Evolutionary conservation across 2,113 vertebrate genomes (phyloP), one percentile per base, ranked within the genome.

Genomic region (Dissostichus mawsoni): DNA sequence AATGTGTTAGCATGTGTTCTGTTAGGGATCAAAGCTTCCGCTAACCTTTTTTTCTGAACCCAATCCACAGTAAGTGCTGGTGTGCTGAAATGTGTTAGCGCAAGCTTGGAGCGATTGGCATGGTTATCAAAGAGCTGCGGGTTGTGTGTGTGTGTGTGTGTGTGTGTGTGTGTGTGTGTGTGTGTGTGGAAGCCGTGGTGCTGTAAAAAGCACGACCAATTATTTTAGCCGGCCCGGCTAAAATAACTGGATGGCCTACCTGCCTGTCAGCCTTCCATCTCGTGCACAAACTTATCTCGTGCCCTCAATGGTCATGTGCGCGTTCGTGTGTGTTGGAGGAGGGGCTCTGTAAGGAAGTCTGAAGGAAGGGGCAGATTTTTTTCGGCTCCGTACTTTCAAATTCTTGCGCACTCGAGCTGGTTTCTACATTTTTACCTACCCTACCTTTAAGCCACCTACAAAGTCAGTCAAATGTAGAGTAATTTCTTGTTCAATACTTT

Each of bases 1-100:
- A 69, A 85, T 59, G 64, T 62, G 70, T 75, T 67, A 76, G 63
- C 80, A 51, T 78, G 76, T 82, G 81, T 76, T 89, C 63, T 53
- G 75, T 77, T 61, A 23, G 74, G 80, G 83, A 93, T 92, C 86
- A 93, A 90, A 93, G 84, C 33, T 2, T 62, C 16, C 44, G 71
- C 82, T 67, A 47, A 80, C 18, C 66, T 74, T 89, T 84, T 72
- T 73, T 78, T 80, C 70, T 59, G 36, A 79, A 79, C 78, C 69
- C 88, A 74, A 89, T 80, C 58, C 81, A 76, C 68, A 56, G 57
- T 73, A 82, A 86, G 75, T 78, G 80, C 48, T 77, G 51, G 78
- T 74, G 69, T 81, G 76, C 23, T 86, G 80, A 82, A 85, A 89
- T 85, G 68, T 84, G 83, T 84, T 78, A 63, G 59, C 20, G 74